Evolutionary conservation across 2,113 vertebrate species (phyloP), one percentile per base, ranked within the genome.

Genomic region (Sebastes schlegelii): DNA sequence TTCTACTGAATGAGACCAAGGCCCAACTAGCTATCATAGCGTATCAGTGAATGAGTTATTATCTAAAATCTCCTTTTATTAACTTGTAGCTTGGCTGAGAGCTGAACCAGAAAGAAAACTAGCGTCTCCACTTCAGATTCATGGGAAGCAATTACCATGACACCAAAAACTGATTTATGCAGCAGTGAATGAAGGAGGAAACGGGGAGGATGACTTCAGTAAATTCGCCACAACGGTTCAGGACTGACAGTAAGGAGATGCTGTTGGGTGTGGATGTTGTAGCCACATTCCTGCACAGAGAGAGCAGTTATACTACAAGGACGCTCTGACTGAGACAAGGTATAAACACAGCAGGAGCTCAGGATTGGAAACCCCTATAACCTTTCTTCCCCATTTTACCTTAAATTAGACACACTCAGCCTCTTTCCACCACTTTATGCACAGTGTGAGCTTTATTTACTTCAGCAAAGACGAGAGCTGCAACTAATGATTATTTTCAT

Each of bases 151-250:
- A 77, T 71, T 61, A 74, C 42, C 13, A 26, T 71, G 64, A 83
- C 49, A 69, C 51, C 51, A 74, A 54, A 45, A 48, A 52, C 16
- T 79, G 78, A 91, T 89, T 89, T 68, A 89, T 86, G 71, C 63
- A 12, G n/a, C 17, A 17, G 51, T 65, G 58, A 79, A 74, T 52
- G 9, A 71, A 58, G 64, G 66, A 23, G 69, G 85, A 90, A 89
- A 86, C 9, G 1, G 64, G 77, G 48, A 46, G 51, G 76, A 71
- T 79, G 79, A 89, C 78, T 80, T 85, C 72, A 84, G 42, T 76
- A 57, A 61, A 84, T 84, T 82, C 58, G 51, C 70, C 84, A 85
- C 65, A 67, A 40, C 5, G 2, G 46, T 48, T 51, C 66, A 51
- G 82, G 74, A 79, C 54, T 82, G 65, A 82, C 60, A 64, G 70